These are phyloP conservation scores for Dryobota labecula DNA, from an alignment of 2,888 invertebrate species.

Conservation along the genomic window DNA sequence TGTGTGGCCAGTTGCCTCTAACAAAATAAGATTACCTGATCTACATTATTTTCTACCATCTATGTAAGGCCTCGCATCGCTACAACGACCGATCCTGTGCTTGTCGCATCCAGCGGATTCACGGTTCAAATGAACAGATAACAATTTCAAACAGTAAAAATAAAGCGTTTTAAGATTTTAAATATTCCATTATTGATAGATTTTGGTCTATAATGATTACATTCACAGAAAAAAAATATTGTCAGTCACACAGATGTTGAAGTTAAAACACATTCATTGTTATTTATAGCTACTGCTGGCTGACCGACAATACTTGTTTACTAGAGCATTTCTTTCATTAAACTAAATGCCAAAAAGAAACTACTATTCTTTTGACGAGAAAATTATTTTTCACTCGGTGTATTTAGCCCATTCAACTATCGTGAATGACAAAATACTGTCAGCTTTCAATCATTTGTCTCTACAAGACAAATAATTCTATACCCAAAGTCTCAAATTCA, in stretches of 20 bases:
- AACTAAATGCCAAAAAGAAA: not conserved
- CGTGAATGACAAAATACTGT: slow-evolving; percentile 1
- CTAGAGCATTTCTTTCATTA: not conserved
- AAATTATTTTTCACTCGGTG: not conserved
- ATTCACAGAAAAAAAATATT: not conserved
- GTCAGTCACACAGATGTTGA: not conserved
- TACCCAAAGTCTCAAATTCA: no score
- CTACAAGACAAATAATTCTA: no score
- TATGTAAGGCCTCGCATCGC: no score
- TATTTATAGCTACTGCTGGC: not conserved
- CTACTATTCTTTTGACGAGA: not conserved
- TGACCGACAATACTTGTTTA: not conserved
- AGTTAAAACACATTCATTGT: not conserved
- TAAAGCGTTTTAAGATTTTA: no score
- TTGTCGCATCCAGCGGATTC: no score
- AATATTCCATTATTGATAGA: no score
- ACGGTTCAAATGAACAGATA: no score
- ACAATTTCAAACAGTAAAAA: no score
- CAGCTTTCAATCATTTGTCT: not conserved
- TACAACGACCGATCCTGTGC: no score
- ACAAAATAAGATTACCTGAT: no score
- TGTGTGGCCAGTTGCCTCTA: no score
- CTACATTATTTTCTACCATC: not conserved
- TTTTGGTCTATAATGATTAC: no score
- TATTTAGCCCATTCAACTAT: not conserved